Evolutionary conservation across 2,888 invertebrate species (phyloP), one percentile per base, ranked within the genome.

Genomic region (Amaurobius ferox): DNA sequence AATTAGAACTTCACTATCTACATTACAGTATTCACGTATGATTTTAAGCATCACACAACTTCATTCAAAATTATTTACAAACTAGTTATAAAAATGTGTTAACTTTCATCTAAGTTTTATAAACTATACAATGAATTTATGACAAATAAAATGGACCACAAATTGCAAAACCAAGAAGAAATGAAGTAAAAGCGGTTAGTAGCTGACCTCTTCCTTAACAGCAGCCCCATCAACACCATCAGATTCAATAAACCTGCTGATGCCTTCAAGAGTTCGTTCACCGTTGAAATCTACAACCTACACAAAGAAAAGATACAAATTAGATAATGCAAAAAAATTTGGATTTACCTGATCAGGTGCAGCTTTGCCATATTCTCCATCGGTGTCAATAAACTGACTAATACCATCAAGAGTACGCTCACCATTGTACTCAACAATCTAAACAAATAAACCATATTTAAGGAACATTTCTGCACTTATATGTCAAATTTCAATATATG

Each of bases 331-430:
- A 32, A n/a, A n/a, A n/a, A n/a, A n/a, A n/a, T n/a, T n/a, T n/a
- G n/a, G n/a, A n/a, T 16, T 72, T 87, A 90, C 90, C 86, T 90
- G 89, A 61, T 94, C 94, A 66, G 95, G 94, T 73, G 93, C 93
- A 29, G 94, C 93, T 90, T 94, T 93, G 64, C 95, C 95, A 79
- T 95, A 95, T 90, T 94, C 94, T 88, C 99, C 99, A 90, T 95
- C 96, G 88, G 94, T 94, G 91, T 99, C 98, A 87, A 99, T 93
- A 93, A 99, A 99, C 92, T 98, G 97, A 88, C 94, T 93, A 91
- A 99, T 94, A 85, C 94, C 98, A 90, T 97, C 98, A 89, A 99
- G 93, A 90, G 98, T 98, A 91, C 99, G 94, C 91, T 98, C 98
- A 88, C 98, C 97, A 90, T 95, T 96, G 93, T 97, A 99, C 91